Evolutionary conservation across 2,113 vertebrate genomes (phyloP).

Genomic region (Peucedramus taeniatus): DNA sequence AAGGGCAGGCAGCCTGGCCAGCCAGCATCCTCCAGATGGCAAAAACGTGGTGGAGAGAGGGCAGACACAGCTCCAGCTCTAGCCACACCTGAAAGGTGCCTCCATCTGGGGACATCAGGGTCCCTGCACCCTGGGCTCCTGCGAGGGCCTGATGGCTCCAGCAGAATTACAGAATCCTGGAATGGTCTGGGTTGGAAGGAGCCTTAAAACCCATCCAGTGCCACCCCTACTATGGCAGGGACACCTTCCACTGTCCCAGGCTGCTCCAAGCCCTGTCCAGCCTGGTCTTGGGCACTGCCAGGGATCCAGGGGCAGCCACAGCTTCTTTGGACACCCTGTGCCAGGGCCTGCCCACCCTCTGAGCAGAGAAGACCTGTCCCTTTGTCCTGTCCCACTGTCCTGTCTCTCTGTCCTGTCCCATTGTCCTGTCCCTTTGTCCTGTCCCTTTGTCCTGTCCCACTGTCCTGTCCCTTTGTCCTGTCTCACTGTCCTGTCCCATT

Average conservation of each 20-base stretch:
- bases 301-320: background rate
- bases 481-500: background rate
- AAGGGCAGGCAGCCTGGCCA: background rate
- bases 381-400: background rate
- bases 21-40: background rate
- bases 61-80: background rate
- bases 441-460: background rate
- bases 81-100: background rate
- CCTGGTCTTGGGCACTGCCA: background rate
- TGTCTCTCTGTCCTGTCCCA: too few relatives aligned
- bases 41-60: background rate
- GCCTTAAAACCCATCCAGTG: background rate
- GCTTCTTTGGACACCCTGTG: background rate
- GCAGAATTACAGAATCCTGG: background rate
- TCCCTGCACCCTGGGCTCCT: background rate
- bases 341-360: background rate
- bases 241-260: background rate
- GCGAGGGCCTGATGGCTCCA: accelerated
- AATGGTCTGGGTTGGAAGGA: background rate
- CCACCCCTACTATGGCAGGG: background rate
- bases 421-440: background rate
- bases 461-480: background rate
- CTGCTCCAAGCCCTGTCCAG: accelerated
- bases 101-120: accelerated
- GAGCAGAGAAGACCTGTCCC: background rate